Evolutionary conservation across 2,888 invertebrate genomes (phyloP), one percentile per base, ranked within the genome.

Genomic region (Lithophane ornitopus): DNA sequence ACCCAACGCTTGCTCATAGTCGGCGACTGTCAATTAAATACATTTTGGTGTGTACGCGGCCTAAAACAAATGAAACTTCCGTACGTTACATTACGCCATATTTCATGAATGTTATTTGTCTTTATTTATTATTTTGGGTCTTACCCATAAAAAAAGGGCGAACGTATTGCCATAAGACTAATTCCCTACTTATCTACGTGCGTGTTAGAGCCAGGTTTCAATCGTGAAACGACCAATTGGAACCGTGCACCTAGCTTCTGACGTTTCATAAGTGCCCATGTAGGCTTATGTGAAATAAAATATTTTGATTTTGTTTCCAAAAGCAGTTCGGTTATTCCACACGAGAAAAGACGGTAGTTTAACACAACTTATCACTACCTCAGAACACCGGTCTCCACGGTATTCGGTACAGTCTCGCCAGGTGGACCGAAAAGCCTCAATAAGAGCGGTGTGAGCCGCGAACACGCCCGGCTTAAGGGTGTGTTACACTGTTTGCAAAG

Each of bases 381-480:
- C 2, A 46, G 41, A 46, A 59, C 70, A 41, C n/a, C n/a, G 22
- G 34, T 68, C 34, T 46, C 26, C 9, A 22, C 19, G 46, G 69
- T 12, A 79, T 66, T 52, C 49, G 34, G 73, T 39, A 61, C 16
- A 59, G n/a, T 34, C 76, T 65, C 74, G 49, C 76, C 81, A 87
- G 83, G 87, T 86, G 85, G 65, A 54, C 12, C 58, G 70, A 70
- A 87, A 85, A 86, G 77, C 85, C 78, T 70, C 79, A 76, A 76
- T 79, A 87, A 83, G 85, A 87, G 54, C 79, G 41, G 66, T 81
- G 79, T 80, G 81, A 87, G 85, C 87, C 63, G 56, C 71, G 75
- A 77, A 69, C 62, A 75, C 56, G 65, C 74, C 71, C 54, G 61
- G 83, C 81, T 85, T 83, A 79, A 72, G 69, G 76, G 63, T 49